Conservation (phyloP, 1,140 invertebrate genomes). For the Tetramorium parvispinum region DNA sequence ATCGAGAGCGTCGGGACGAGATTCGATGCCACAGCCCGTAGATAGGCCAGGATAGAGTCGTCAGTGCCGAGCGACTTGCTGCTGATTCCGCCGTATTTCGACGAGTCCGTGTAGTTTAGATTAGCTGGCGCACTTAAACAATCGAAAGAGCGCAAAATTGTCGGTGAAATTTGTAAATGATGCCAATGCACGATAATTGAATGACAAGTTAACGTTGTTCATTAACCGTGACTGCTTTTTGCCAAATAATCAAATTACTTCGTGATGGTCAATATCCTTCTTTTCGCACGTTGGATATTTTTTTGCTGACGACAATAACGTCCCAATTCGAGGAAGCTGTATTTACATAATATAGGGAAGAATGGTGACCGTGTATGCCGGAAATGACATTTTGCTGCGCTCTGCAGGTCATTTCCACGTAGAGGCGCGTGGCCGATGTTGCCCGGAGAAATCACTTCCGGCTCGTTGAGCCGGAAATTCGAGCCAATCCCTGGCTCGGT, state of each 20-base stretch:
- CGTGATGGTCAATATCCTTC: neutral
- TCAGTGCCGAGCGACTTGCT: conserved; percentile 30
- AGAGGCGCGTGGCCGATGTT: conserved; percentile 64
- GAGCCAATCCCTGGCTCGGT: conserved; percentile 70
- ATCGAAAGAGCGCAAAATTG: neutral
- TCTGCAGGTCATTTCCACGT: conserved; percentile 76
- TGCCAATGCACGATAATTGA: neutral
- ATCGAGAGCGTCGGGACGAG: conserved; percentile 72
- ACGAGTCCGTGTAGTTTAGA: conserved; percentile 41
- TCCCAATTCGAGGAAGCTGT: conserved; percentile 8
- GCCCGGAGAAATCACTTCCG: conserved; percentile 76
- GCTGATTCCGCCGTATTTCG: conserved; percentile 31
- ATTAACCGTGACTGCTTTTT: neutral
- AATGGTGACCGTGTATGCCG: conserved; percentile 64
- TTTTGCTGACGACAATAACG: neutral
- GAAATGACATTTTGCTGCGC: conserved; percentile 74
- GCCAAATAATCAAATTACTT: neutral
- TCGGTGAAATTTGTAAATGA: neutral
- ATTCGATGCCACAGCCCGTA: conserved; percentile 58
- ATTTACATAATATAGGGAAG: conserved; percentile 70
- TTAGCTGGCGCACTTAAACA: conserved; percentile 36
- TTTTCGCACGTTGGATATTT: neutral
- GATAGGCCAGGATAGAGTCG: conserved; percentile 60
- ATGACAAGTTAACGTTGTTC: conserved; percentile 3
- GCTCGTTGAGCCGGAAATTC: conserved; percentile 76